Percentiles rank a stretch among this genome's conserved stretches.
phyloP scores from a whole-genome alignment of 2,113 vertebrate genomes.

The Plestiodon gilberti region DNA sequence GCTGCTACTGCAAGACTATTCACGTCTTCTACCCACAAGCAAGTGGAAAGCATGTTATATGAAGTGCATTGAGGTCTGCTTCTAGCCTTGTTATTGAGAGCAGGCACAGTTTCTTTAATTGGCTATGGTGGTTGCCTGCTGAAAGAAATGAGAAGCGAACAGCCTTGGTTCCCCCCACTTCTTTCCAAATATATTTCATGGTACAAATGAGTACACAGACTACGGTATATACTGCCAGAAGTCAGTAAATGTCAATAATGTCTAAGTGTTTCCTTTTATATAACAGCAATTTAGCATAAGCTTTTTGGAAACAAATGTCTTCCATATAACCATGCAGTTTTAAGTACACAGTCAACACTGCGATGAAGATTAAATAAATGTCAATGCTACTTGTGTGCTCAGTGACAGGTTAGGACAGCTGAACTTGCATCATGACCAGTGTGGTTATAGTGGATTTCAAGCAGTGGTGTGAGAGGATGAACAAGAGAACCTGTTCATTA shows the following conservation, averaged over 20 bases:
- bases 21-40: background rate
- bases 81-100: background rate
- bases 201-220: constrained; percentile 65
- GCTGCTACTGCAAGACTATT: background rate
- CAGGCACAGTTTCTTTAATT: background rate
- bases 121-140: background rate
- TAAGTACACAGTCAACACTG: constrained; percentile 75
- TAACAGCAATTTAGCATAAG: constrained; percentile 76
- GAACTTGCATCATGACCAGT: background rate
- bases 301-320: constrained; percentile 81
- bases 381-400: constrained; percentile 64
- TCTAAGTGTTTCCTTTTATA: constrained; percentile 81
- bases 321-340: constrained; percentile 72
- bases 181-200: background rate
- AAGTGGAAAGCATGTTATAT: background rate
- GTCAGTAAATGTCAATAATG: constrained; percentile 81
- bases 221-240: constrained; percentile 69
- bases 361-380: constrained; percentile 77
- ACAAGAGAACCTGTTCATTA: background rate
- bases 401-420: constrained; percentile 48
- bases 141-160: constrained; percentile 6
- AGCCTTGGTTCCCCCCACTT: background rate
- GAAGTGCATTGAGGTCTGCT: background rate
- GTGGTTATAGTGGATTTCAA: background rate
- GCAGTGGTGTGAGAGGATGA: background rate